Percentiles rank a stretch among this genome's conserved stretches.
These are phyloP conservation scores for Ophion slaviceki DNA, from an alignment of 2,888 invertebrate genomes.

Conservation along the genomic window DNA sequence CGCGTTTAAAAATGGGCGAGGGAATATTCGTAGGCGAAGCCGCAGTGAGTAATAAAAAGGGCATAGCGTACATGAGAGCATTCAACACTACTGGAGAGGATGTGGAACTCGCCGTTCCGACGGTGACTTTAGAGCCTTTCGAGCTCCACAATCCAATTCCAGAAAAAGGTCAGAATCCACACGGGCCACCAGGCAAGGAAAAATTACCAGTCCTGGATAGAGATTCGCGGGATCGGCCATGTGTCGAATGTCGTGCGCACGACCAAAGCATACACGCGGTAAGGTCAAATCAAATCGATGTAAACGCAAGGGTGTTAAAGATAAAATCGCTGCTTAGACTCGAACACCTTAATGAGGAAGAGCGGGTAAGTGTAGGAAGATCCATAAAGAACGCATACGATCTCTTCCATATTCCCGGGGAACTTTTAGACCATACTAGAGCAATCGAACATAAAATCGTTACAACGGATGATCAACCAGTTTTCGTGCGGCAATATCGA, in stretches of 20 bases:
- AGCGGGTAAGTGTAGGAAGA: background rate
- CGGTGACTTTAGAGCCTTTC: slow-evolving; percentile 30
- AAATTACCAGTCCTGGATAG: background rate
- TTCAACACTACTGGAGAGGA: slow-evolving; percentile 29
- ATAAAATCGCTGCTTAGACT: slow-evolving; percentile 23
- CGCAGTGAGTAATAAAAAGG: slow-evolving; percentile 1
- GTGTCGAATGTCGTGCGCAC: no score
- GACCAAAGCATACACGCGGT: slow-evolving; percentile 7
- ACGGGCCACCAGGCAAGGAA: background rate
- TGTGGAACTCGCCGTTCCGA: slow-evolving; percentile 29
- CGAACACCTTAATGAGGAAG: slow-evolving; percentile 37
- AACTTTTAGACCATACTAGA: slow-evolving; percentile 9
- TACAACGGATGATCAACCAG: slow-evolving; percentile 36
- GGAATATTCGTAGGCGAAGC: slow-evolving; percentile 38
- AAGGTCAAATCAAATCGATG: background rate
- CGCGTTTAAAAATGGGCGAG: background rate
- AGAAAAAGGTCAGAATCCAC: background rate
- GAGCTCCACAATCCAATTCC: slow-evolving; percentile 6
- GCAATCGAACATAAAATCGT: slow-evolving; percentile 29
- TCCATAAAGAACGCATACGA: background rate
- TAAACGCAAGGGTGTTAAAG: background rate
- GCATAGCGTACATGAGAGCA: slow-evolving; percentile 34
- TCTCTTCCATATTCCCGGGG: slow-evolving; percentile 31
- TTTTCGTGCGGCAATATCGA: slow-evolving; percentile 28
- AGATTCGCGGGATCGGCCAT: background rate